Evolutionary conservation across 1,140 invertebrate genomes (phyloP), one percentile per base, ranked within the genome.

Genomic region (Zaprionus gabonicus): DNA sequence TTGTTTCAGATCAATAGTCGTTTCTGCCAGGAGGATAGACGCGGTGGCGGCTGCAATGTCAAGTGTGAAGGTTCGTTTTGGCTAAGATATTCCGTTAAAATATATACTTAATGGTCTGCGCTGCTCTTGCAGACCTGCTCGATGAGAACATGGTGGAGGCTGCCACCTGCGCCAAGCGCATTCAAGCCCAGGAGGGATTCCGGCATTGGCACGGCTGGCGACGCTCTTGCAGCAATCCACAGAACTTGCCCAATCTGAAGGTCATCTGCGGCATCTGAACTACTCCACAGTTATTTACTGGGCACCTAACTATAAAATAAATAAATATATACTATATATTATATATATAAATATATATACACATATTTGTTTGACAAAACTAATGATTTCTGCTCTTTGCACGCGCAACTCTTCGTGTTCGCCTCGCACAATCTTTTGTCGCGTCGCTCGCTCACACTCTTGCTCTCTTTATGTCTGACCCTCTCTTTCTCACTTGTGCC

Each of bases 71-170:
- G 91, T 91, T 49, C 38, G 46, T 31, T 12, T 15, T 12, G 17
- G 20, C 25, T 36, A 1, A 13, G 7, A 20, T 6, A 9, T 9
- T 1, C 44, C 0, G 9, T 20, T 7, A 17, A 1, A 49, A 4
- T 49, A 4, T 20, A 3, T 23, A 17, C 2, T 1, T 49, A 34
- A 10, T 34, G 9, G 3, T 2, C 9, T 10, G 31, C 17, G 20
- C 17, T 13, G 3, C 46, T 4, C 46, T 51, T 51, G 1, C 51
- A 95, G 94, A 94, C 94, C 94, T 94, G 57, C 81, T 91, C 49
- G 94, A 96, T 64, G 95, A 96, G 64, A 94, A 96, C 58, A 94
- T 97, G 10, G 93, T 93, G 1, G 96, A 97, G 58, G 95, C 96
- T 71, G 94, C 95, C 0, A 78, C 79, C 2, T 97, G 96, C 71